Percentiles rank a stretch among this genome's conserved stretches.
Evolutionary conservation across 2,888 invertebrate genomes (phyloP).

Genomic region (Cynaeus angustus): DNA sequence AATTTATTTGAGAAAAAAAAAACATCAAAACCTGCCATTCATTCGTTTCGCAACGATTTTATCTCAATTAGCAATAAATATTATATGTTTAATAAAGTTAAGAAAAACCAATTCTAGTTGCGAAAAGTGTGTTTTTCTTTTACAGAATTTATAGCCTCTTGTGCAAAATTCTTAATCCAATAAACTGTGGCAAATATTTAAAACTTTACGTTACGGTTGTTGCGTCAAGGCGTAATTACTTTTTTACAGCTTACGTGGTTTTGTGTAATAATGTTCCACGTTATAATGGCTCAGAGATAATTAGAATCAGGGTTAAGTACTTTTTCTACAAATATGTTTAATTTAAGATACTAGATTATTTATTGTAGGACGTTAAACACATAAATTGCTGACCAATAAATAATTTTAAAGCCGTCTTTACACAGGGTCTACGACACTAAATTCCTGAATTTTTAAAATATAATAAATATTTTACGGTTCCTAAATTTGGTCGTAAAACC

Average conservation of each 20-base stretch:
- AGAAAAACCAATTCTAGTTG: slow-evolving; percentile 1
- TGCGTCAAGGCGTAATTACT: slow-evolving; percentile 34
- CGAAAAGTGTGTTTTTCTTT: slow-evolving; percentile 24
- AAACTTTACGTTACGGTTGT: slow-evolving; percentile 24
- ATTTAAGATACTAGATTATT: neutral
- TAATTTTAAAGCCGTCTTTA: neutral
- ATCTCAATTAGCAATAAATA: slow-evolving; percentile 15
- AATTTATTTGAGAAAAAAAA: slow-evolving; percentile 38
- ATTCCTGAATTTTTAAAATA: too few relatives aligned
- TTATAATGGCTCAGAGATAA: slow-evolving; percentile 5
- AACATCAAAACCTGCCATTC: slow-evolving; percentile 19
- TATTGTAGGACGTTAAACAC: too few relatives aligned
- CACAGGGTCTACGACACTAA: too few relatives aligned
- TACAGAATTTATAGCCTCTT: slow-evolving; percentile 33
- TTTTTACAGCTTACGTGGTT: slow-evolving; percentile 20
- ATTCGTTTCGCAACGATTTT: slow-evolving; percentile 32
- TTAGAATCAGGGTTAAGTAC: slow-evolving; percentile 5
- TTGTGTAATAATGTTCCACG: slow-evolving; percentile 18
- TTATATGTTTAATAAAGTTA: slow-evolving; percentile 1
- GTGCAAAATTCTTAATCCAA: slow-evolving; percentile 38
- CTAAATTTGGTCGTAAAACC: too few relatives aligned
- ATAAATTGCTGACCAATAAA: slow-evolving; percentile 8
- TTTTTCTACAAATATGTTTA: slow-evolving; percentile 8
- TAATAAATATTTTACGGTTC: too few relatives aligned
- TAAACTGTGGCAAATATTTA: slow-evolving; percentile 40